Percentiles rank a stretch among this genome's conserved stretches.
Conservation (phyloP, 2,888 invertebrate genomes). For the Buathra laborator region DNA sequence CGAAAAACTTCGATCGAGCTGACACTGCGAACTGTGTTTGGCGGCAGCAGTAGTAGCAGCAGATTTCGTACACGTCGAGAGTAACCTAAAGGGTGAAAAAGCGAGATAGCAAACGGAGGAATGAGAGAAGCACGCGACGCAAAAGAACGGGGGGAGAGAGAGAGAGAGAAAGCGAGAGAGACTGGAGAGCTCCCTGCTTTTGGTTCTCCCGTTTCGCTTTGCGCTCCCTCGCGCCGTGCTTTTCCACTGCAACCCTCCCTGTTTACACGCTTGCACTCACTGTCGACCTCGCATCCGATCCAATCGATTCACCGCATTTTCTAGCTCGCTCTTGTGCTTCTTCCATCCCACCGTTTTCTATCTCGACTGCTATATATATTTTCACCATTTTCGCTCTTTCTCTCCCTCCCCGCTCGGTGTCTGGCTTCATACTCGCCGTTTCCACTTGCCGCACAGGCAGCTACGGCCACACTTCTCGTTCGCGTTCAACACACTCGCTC, state of each 20-base stretch:
- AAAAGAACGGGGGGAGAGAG: not conserved
- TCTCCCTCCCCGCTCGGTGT: slow-evolving; percentile 6
- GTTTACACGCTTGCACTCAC: slow-evolving; percentile 62
- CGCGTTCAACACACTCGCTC: slow-evolving; percentile 37
- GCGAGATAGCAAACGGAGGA: not conserved
- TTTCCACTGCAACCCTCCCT: slow-evolving; percentile 26
- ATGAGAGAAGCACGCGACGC: not conserved
- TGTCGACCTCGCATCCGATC: slow-evolving; percentile 60
- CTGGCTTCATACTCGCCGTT: slow-evolving; percentile 45
- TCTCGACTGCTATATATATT: not conserved
- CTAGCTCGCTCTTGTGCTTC: slow-evolving; percentile 21
- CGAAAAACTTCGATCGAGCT: slow-evolving; percentile 61
- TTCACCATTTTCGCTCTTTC: slow-evolving; percentile 28
- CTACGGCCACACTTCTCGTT: slow-evolving; percentile 6
- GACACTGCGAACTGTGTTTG: slow-evolving; percentile 52
- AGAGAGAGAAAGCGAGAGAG: not conserved
- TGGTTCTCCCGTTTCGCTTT: slow-evolving; percentile 42
- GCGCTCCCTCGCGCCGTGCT: not conserved
- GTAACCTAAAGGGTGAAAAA: not conserved
- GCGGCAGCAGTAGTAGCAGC: slow-evolving; percentile 34
- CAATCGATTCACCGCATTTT: slow-evolving; percentile 59
- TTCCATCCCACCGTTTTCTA: not conserved
- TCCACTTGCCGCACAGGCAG: slow-evolving; percentile 41
- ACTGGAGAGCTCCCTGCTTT: slow-evolving; percentile 10
- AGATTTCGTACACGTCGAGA: slow-evolving; percentile 13